Percentiles rank a stretch among this genome's conserved stretches.
phyloP scores from a whole-genome alignment of 92 coral and sea anemone genomes.

The Paragorgia papillata region DNA sequence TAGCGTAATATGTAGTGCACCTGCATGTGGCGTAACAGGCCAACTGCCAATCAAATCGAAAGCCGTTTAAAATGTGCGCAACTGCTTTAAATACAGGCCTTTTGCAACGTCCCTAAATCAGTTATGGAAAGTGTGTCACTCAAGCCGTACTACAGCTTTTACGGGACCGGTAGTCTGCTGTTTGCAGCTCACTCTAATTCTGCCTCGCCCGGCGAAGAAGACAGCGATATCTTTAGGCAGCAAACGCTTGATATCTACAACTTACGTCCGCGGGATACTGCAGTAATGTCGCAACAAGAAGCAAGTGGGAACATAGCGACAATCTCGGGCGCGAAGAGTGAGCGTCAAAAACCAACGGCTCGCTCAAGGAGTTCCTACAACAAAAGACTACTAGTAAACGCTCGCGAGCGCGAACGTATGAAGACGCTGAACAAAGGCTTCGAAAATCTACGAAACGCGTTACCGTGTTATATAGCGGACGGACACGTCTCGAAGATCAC shows the following conservation, averaged over 20 bases:
- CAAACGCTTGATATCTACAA: conserved; percentile 29
- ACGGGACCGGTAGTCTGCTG: conserved; percentile 1
- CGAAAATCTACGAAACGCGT: conserved; percentile 92
- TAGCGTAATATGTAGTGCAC: background rate
- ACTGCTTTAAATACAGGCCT: conserved; percentile 3
- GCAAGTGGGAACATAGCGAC: background rate
- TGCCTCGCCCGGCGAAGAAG: background rate
- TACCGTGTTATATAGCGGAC: conserved; percentile 98
- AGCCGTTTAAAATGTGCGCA: background rate
- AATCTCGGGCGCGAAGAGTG: background rate
- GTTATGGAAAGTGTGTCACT: conserved; percentile 26
- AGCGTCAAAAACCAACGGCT: conserved; percentile 35
- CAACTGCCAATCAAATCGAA: background rate
- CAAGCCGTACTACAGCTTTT: conserved; percentile 23
- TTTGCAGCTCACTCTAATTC: background rate
- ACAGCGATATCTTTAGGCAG: background rate
- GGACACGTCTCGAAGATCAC: conserved; percentile 99
- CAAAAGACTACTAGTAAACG: conserved; percentile 94
- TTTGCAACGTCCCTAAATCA: background rate
- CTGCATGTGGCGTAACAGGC: background rate
- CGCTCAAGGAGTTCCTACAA: conserved; percentile 88
- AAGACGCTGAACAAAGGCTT: conserved; percentile 91
- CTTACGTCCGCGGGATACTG: conserved; percentile 5
- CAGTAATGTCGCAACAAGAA: background rate
- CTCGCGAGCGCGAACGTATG: conserved; percentile 97